A percentile compares a stretch with the other conserved stretches of the same genome.
Conservation (phyloP, 2,888 invertebrate species). For the Drosophila aldrichi region DNA sequence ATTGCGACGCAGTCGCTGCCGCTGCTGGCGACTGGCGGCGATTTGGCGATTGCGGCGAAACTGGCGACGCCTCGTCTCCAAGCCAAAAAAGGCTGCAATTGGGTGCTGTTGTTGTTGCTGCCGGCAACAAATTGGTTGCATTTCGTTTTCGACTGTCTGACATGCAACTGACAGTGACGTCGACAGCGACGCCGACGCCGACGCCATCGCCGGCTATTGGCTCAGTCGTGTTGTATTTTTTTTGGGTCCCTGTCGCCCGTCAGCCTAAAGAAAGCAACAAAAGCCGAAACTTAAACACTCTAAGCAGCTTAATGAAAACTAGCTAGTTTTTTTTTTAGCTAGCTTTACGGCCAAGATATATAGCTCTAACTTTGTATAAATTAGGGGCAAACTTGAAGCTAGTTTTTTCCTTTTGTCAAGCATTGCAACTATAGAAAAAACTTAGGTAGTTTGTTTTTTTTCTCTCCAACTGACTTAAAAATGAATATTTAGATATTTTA, state of each 20-base stretch:
- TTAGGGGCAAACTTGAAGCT: not conserved
- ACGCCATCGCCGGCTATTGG: slow-evolving; percentile 24
- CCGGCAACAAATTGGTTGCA: slow-evolving; percentile 79
- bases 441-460: not conserved
- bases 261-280: slow-evolving; percentile 20
- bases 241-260: slow-evolving; percentile 63
- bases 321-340: not conserved
- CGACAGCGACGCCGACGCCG: slow-evolving; percentile 29
- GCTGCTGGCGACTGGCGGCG: slow-evolving; percentile 16
- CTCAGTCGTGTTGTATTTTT: slow-evolving; percentile 15
- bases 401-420: not conserved
- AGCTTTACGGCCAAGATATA: not conserved
- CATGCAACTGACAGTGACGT: slow-evolving; percentile 66
- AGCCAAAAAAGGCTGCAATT: slow-evolving; percentile 66
- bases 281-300: slow-evolving; percentile 10
- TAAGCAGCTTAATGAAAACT: not conserved
- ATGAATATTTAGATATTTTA: not conserved
- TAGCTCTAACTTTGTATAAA: not conserved
- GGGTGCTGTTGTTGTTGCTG: slow-evolving; percentile 47
- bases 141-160: slow-evolving; percentile 67
- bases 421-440: not conserved
- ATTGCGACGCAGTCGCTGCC: slow-evolving; percentile 13
- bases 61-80: slow-evolving; percentile 75
- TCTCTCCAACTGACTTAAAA: not conserved
- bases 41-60: slow-evolving; percentile 41